Evolutionary conservation across 2,797 vertebrate species (phyloP), one percentile per base, ranked within the genome.

Genomic region (Chaetodon trifasciatus): DNA sequence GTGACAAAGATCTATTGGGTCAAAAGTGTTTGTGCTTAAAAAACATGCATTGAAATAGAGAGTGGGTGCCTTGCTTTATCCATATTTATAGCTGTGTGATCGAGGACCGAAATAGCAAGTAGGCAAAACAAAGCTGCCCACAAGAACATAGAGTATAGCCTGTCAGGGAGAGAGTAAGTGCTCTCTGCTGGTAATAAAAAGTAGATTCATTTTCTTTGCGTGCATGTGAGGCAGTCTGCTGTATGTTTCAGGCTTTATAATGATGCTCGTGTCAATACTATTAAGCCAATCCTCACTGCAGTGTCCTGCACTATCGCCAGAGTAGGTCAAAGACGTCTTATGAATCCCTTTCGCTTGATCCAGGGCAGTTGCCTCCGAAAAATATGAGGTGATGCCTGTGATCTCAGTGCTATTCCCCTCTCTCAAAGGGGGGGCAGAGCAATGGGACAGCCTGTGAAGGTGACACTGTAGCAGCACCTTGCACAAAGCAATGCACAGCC

Each of bases 381-480:
- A 66, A 79, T 61, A 64, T 21, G 49, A 78, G 55, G 46, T 60
- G 73, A 60, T 77, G 56, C 46, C 44, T 79, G 68, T 76, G 80
- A 86, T 86, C 52, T 84, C 53, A 49, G 57, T n/a, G 70, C 35
- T 65, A 6, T 74, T 65, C 64, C 52, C 37, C 56, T 49, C 46
- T 76, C 72, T 74, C 21, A 19, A 9, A 13, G 42, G 81, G 64
- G 65, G 44, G 61, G 37, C 35, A n/a, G 70, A 86, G 81, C 40
- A 57, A 44, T 35, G 37, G 84, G 84, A 65, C 78, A 60, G 24
- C 40, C 82, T 83, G 77, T 86, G 82, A 90, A 90, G 66, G 85
- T 91, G 89, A 92, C 84, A 80, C 84, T 83, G 70, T 53, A 79
- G 62, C 79, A 44, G 61, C 75, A 75, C 76, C 74, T 85, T 62